A percentile compares a stretch with the other conserved stretches of the same genome.
These are phyloP conservation scores for Rhopalosiphum maidis DNA, from an alignment of 1,140 invertebrate genomes.

Conservation along the genomic window DNA sequence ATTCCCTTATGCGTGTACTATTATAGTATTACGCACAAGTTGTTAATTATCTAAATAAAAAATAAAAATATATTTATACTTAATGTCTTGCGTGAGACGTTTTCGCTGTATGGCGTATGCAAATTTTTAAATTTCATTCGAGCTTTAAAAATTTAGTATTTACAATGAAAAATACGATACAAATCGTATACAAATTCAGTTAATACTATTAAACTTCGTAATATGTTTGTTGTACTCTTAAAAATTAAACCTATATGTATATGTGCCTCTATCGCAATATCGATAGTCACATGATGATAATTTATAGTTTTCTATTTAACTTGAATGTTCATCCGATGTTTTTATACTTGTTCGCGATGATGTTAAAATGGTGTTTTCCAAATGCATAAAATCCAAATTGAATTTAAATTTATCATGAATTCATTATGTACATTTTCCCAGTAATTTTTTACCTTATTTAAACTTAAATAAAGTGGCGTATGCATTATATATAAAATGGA, in stretches of 20 bases:
- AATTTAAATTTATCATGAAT: conserved; percentile 15
- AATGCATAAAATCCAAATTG: neutral
- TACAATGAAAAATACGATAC: no score
- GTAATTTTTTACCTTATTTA: neutral
- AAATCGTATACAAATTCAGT: neutral
- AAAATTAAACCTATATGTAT: neutral
- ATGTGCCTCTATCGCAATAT: neutral
- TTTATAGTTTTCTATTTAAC: neutral
- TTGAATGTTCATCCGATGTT: neutral
- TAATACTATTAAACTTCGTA: neutral
- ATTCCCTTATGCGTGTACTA: no score
- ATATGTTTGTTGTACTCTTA: neutral
- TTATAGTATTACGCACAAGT: no score
- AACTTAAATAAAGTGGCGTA: neutral
- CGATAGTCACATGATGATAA: neutral
- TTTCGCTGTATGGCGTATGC: neutral
- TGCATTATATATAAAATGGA: neutral
- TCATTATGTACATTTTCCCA: neutral
- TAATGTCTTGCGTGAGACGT: neutral
- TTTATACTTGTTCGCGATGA: neutral
- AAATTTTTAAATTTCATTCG: neutral
- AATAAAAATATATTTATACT: neutral
- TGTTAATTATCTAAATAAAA: no score
- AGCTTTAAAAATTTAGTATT: neutral
- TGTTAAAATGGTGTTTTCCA: neutral